Evolutionary conservation across 1,140 invertebrate species (phyloP), one percentile per base, ranked within the genome.

Genomic region (Pseudomyrmex cubaensis): DNA sequence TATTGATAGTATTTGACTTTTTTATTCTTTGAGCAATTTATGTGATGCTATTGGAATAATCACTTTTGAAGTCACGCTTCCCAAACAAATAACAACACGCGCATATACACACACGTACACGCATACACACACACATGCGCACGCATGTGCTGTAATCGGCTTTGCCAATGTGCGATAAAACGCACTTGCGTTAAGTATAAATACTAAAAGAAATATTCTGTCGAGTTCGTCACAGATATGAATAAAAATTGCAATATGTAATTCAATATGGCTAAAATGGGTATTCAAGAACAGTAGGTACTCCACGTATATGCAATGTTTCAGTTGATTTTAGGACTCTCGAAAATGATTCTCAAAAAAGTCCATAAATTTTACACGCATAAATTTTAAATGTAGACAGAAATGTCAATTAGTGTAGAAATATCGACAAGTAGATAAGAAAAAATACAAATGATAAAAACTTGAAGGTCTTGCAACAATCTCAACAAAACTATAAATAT

Each of bases 91-190:
- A 12, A 80, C 48, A 80, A 22, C 54, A 54, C 66, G 5, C 5
- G 35, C 35, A 35, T 35, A 35, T 35, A 35, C 35, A 35, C 35
- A 35, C 35, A 35, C 35, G 35, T 35, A 56, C 17, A 61, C 88
- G 48, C 20, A 20, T 0, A 20, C 20, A 20, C 20, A 20, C 20
- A 20, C 20, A 20, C 20, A 20, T 20, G 20, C 35, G 3, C 35
- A 35, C 35, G 35, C 35, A 35, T 70, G 12, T 85, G 86, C 75
- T 88, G 82, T 35, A 35, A 5, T 84, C 54, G 50, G 78, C 50
- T 84, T 75, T 52, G 52, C 74, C 22, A 69, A 78, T 61, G 56
- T 59, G 17, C 20, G 54, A 56, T 62, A 87, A 20, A 0, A 73
- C 50, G 66, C 57, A 61, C 57, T 75, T 52, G 56, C 54, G 5